A percentile compares a stretch with the other conserved stretches of the same genome.
These are phyloP conservation scores for Thera obeliscata DNA, from an alignment of 2,888 invertebrate species.

Conservation along the genomic window DNA sequence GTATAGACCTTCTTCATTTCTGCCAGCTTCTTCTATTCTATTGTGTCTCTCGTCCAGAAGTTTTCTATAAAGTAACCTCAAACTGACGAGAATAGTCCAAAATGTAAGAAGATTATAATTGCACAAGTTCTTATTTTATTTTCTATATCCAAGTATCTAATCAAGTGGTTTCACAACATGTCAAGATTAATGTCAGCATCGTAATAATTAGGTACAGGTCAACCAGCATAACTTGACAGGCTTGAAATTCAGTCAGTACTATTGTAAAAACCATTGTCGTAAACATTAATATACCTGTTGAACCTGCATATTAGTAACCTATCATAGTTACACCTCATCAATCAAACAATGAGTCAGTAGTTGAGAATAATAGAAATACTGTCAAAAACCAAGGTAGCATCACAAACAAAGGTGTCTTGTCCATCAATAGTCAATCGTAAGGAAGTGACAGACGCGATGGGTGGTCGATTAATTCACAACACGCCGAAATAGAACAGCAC, in stretches of 20 bases:
- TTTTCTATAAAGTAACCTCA: too few relatives aligned
- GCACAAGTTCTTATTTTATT: too few relatives aligned
- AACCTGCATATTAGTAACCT: not conserved
- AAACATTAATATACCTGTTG: not conserved
- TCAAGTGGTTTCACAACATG: not conserved
- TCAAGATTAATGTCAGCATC: not conserved
- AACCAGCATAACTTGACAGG: not conserved
- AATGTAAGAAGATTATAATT: too few relatives aligned
- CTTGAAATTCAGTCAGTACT: not conserved
- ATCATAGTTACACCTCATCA: constrained; percentile 5
- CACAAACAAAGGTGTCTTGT: constrained; percentile 22
- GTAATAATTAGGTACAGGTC: not conserved
- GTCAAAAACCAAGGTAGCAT: constrained; percentile 33
- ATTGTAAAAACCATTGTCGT: too few relatives aligned
- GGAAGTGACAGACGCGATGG: constrained; percentile 48
- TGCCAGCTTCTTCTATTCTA: too few relatives aligned
- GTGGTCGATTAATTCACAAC: constrained; percentile 71
- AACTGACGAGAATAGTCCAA: too few relatives aligned
- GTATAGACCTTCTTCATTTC: too few relatives aligned
- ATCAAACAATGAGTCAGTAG: constrained; percentile 12
- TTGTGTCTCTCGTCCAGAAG: too few relatives aligned
- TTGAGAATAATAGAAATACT: constrained; percentile 18
- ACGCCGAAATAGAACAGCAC: constrained; percentile 62
- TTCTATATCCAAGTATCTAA: not conserved
- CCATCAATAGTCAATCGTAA: constrained; percentile 27